A percentile compares a stretch with the other conserved stretches of the same genome.
Evolutionary conservation across 2,797 vertebrate genomes (phyloP).

Genomic region (Thamnophis elegans): DNA sequence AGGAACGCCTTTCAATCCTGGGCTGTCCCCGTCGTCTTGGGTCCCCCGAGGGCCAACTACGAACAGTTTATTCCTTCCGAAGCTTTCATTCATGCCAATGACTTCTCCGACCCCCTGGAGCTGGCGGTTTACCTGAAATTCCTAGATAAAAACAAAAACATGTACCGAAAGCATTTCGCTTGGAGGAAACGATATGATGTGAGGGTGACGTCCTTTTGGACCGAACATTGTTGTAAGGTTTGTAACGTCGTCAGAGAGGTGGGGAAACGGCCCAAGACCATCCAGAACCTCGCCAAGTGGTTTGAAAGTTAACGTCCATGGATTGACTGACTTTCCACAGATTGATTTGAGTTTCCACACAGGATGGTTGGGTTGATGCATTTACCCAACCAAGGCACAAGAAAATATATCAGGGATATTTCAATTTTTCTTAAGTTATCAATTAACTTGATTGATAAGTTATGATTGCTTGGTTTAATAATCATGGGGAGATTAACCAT

Average conservation of each 20-base stretch:
- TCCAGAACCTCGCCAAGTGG: constrained; percentile 71
- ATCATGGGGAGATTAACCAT: background rate
- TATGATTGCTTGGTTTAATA: background rate
- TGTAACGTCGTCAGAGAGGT: constrained; percentile 70
- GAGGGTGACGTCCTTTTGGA: constrained; percentile 80
- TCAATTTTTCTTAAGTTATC: background rate
- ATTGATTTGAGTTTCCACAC: background rate
- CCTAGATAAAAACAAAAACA: constrained; percentile 73
- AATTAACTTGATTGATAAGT: background rate
- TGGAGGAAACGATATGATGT: constrained; percentile 83
- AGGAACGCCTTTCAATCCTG: constrained; percentile 81
- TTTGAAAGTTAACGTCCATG: constrained; percentile 67
- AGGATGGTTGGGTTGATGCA: fast-evolving
- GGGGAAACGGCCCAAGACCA: constrained; percentile 57
- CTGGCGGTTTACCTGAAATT: constrained; percentile 84
- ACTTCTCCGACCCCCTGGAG: constrained; percentile 78
- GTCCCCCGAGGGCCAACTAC: constrained; percentile 84
- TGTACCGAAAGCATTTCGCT: constrained; percentile 79
- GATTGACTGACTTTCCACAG: fast-evolving
- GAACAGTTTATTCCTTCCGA: constrained; percentile 86
- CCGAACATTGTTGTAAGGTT: constrained; percentile 83
- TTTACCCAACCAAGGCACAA: fast-evolving
- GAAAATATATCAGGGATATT: background rate
- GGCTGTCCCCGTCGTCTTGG: constrained; percentile 87
- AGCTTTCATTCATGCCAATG: constrained; percentile 92